Evolutionary conservation across 2,797 vertebrate genomes (phyloP).

Genomic region (Gouania willdenowi): DNA sequence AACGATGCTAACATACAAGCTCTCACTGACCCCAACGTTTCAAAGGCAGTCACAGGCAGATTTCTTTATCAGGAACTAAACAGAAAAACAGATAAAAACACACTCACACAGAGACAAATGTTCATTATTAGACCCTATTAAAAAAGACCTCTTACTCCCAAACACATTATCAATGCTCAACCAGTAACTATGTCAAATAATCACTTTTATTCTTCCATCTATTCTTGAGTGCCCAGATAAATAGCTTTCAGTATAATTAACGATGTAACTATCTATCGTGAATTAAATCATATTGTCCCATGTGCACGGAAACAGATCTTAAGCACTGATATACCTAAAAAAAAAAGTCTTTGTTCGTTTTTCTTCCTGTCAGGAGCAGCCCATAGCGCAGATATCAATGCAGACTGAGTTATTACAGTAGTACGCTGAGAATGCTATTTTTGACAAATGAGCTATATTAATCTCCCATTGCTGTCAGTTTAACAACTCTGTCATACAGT

Average conservation of each 20-base stretch:
- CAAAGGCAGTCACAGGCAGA: slow-evolving; percentile 64
- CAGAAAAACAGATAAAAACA: slow-evolving; percentile 15
- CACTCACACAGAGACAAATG: slow-evolving; percentile 16
- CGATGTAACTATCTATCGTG: slow-evolving; percentile 1
- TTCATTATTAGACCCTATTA: slow-evolving; percentile 31
- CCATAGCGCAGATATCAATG: slow-evolving; percentile 15
- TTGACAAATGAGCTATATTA: slow-evolving; percentile 23
- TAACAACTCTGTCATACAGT: slow-evolving; percentile 11
- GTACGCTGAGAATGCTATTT: slow-evolving; percentile 21
- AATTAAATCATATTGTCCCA: slow-evolving; percentile 33
- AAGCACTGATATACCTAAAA: slow-evolving; percentile 19
- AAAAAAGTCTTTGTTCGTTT: not conserved
- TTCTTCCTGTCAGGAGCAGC: slow-evolving; percentile 13
- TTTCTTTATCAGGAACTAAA: slow-evolving; percentile 40
- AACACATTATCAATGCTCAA: too few species aligned
- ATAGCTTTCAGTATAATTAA: slow-evolving; percentile 15
- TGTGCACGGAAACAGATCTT: slow-evolving; percentile 26
- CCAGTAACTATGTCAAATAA: too few species aligned
- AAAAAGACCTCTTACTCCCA: too few species aligned
- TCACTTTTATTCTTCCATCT: too few species aligned
- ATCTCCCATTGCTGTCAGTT: slow-evolving; percentile 26
- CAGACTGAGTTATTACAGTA: slow-evolving; percentile 24
- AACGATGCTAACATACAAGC: too few species aligned
- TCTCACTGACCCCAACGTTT: slow-evolving; percentile 40
- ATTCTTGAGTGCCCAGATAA: too few species aligned